Conservation (phyloP, 1,140 invertebrate species). For the Cecropterus lyciades region DNA sequence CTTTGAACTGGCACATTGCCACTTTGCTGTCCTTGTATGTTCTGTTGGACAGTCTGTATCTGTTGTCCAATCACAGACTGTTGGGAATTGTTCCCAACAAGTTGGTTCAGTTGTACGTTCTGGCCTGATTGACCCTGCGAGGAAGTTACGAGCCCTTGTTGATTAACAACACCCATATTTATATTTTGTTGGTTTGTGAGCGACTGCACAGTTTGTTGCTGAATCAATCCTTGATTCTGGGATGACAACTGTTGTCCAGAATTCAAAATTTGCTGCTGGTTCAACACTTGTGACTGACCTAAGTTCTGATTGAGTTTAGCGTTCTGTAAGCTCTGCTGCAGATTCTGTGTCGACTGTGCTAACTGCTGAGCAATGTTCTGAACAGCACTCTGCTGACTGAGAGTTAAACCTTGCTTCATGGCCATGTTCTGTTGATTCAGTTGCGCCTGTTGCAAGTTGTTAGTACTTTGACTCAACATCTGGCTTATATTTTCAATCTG, state of each 20-base stretch:
- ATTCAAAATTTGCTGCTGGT: constrained; percentile 68
- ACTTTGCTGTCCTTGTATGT: constrained; percentile 67
- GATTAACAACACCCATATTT: constrained; percentile 73
- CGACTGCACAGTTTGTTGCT: constrained; percentile 76
- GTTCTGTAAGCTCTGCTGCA: constrained; percentile 73
- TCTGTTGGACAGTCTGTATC: constrained; percentile 72
- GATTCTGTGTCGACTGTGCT: constrained; percentile 76
- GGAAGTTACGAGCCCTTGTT: constrained; percentile 66
- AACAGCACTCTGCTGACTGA: constrained; percentile 76
- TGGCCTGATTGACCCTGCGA: constrained; percentile 63
- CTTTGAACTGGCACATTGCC: constrained; percentile 73
- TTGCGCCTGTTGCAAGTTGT: constrained; percentile 74
- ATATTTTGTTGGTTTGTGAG: constrained; percentile 74
- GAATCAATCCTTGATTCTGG: constrained; percentile 68
- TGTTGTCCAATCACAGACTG: constrained; percentile 74
- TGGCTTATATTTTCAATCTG: constrained; percentile 81
- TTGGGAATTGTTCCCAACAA: constrained; percentile 64
- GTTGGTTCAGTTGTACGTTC: constrained; percentile 64
- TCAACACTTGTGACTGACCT: constrained; percentile 66
- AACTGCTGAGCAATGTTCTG: constrained; percentile 80
- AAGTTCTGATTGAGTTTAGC: constrained; percentile 71
- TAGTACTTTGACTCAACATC: constrained; percentile 78
- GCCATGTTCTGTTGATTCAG: constrained; percentile 71
- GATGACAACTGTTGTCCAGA: constrained; percentile 63
- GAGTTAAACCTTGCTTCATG: constrained; percentile 71